phyloP scores from a whole-genome alignment of 2,797 vertebrate genomes.

The Rhabdomys pumilio region DNA sequence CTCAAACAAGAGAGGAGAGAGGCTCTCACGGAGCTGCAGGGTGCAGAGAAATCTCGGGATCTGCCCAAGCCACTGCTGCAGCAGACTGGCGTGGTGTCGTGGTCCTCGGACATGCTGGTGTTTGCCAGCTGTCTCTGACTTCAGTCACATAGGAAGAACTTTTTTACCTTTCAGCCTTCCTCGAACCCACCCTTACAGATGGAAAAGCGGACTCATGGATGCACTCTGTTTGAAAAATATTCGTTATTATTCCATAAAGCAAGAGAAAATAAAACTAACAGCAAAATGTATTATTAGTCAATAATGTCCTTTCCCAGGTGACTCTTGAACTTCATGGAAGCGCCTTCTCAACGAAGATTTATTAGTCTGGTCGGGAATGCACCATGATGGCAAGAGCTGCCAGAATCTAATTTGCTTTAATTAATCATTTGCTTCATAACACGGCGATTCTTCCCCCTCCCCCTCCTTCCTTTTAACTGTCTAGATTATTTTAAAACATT shows the following conservation, averaged over 20 bases:
- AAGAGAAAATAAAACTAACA: slow-evolving; percentile 80
- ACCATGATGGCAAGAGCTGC: slow-evolving; percentile 79
- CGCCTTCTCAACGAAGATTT: slow-evolving; percentile 81
- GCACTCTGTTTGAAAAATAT: slow-evolving; percentile 70
- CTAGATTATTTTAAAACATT: slow-evolving; percentile 85
- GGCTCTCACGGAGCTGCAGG: not conserved
- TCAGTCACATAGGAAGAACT: slow-evolving; percentile 39
- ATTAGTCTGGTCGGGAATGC: slow-evolving; percentile 81
- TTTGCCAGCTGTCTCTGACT: slow-evolving; percentile 50
- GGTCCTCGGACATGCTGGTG: slow-evolving; percentile 59
- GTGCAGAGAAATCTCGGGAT: slow-evolving; percentile 43
- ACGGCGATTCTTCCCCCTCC: slow-evolving; percentile 52
- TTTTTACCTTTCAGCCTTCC: not conserved
- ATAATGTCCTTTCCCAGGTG: slow-evolving; percentile 80
- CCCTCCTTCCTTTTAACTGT: slow-evolving; percentile 64
- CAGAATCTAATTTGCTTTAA: slow-evolving; percentile 86
- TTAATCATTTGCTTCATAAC: slow-evolving; percentile 86
- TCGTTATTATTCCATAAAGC: slow-evolving; percentile 69
- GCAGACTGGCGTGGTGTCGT: not conserved
- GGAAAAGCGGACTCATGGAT: slow-evolving; percentile 57
- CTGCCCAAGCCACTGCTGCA: not conserved
- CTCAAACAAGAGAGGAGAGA: slow-evolving; percentile 17
- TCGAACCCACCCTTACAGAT: slow-evolving; percentile 48
- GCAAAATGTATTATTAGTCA: slow-evolving; percentile 83
- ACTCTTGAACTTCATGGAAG: slow-evolving; percentile 81